These are phyloP conservation scores for Desmophyllum pertusum DNA, from an alignment of 92 coral and sea anemone genomes.

Conservation along the genomic window DNA sequence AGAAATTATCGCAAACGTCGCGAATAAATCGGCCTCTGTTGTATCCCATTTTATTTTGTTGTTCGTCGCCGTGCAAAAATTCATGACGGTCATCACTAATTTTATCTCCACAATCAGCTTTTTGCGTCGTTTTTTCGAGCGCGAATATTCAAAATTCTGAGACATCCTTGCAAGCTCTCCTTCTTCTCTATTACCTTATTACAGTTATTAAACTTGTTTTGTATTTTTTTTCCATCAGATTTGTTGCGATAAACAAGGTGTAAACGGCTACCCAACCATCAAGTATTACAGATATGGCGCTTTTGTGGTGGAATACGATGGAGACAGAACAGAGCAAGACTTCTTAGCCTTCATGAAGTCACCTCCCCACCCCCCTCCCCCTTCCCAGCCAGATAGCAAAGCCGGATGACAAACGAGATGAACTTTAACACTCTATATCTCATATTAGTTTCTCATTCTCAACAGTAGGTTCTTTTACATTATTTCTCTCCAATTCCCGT, in stretches of 20 bases:
- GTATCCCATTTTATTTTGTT: too few relatives aligned
- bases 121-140: too few relatives aligned
- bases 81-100: too few relatives aligned
- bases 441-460: neutral
- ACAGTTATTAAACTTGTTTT: neutral
- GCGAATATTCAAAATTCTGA: too few relatives aligned
- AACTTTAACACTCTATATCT: conserved; percentile 28
- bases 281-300: conserved; percentile 81
- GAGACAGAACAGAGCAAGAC: conserved; percentile 77
- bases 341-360: conserved; percentile 77
- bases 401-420: conserved; percentile 45
- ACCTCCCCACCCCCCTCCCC: conserved; percentile 76
- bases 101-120: too few relatives aligned
- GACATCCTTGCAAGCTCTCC: too few relatives aligned
- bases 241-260: conserved; percentile 87
- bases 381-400: conserved; percentile 43
- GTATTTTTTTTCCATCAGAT: conserved; percentile 41
- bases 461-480: neutral
- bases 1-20: too few relatives aligned
- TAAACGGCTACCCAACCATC: conserved; percentile 92
- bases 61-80: too few relatives aligned
- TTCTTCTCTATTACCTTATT: too few relatives aligned
- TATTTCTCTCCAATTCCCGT: neutral
- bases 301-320: conserved; percentile 84
- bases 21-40: too few relatives aligned